Evolutionary conservation across 2,888 invertebrate species (phyloP), one percentile per base, ranked within the genome.

Genomic region (Acrobasis suavella): DNA sequence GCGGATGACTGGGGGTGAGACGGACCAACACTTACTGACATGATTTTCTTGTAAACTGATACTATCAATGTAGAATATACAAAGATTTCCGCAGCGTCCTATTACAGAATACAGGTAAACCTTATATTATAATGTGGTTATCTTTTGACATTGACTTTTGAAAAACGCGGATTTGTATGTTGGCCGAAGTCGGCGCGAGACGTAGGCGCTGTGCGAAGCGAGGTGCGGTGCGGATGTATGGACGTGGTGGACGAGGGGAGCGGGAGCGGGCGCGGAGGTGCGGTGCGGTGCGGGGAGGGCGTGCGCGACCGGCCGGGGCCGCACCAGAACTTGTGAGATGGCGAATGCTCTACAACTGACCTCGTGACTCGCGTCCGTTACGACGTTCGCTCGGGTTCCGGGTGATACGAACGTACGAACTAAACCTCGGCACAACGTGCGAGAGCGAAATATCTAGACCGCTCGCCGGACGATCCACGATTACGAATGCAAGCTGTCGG

Each of bases 321-420:
- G 87, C 88, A 82, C 88, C 89, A 87, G 92, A 91, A 92, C 92
- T 92, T 90, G 90, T 92, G 92, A 93, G 92, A 93, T 92, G 92
- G 92, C 92, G 84, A 84, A 87, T 90, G 89, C 87, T 90, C 88
- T 89, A 90, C 88, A 89, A 89, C 89, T 89, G 89, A 90, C 89
- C 87, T 89, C 88, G 86, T 84, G 85, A 80, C 83, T 80, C 78
- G 84, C 83, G 86, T 78, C 83, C 83, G 81, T 74, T 74, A 83
- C 67, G 81, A 81, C 86, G 83, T 84, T 79, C 81, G 83, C 83
- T 83, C 84, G 83, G 86, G 83, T 77, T 78, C 80, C 82, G 80
- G 83, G 81, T 78, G 82, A 78, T 72, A 76, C 77, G 85, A 82
- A 83, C 81, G 75, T 79, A 81, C 80, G 69, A 80, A 85, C 81